These are phyloP conservation scores for Mustela lutreola DNA, from an alignment of 2,113 vertebrate species.

Conservation along the genomic window DNA sequence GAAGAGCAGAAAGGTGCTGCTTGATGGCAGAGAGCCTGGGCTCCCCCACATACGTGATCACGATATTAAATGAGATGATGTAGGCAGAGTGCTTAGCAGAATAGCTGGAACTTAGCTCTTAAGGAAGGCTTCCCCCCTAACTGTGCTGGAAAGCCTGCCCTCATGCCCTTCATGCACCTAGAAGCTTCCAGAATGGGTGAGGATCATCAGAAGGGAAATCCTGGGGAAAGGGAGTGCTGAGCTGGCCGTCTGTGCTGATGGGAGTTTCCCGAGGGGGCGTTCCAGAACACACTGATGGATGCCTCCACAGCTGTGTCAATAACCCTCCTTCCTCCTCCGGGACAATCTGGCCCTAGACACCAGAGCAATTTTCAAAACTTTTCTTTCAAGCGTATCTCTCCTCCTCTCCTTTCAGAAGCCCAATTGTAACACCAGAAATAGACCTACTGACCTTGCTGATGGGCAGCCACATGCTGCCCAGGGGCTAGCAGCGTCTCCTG, in stretches of 20 bases:
- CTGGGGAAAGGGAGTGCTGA: background rate
- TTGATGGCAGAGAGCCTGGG: background rate
- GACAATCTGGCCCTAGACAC: background rate
- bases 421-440: background rate
- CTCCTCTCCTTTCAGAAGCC: background rate
- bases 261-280: background rate
- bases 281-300: background rate
- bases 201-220: background rate
- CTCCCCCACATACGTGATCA: background rate
- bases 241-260: background rate
- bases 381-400: background rate
- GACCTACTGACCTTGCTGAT: background rate
- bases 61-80: background rate
- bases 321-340: background rate
- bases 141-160: background rate
- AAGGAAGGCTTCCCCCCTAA: background rate
- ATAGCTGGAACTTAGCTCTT: background rate
- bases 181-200: background rate
- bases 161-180: background rate
- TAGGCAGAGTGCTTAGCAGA: background rate
- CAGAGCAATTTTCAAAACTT: conserved; percentile 14
- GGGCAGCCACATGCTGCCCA: too few species aligned
- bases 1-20: background rate
- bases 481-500: background rate
- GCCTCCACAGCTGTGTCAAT: background rate